A percentile compares a stretch with the other conserved stretches of the same genome.
These are phyloP conservation scores for Cercopithecus mona DNA, from an alignment of 2,113 vertebrate species.

Conservation along the genomic window DNA sequence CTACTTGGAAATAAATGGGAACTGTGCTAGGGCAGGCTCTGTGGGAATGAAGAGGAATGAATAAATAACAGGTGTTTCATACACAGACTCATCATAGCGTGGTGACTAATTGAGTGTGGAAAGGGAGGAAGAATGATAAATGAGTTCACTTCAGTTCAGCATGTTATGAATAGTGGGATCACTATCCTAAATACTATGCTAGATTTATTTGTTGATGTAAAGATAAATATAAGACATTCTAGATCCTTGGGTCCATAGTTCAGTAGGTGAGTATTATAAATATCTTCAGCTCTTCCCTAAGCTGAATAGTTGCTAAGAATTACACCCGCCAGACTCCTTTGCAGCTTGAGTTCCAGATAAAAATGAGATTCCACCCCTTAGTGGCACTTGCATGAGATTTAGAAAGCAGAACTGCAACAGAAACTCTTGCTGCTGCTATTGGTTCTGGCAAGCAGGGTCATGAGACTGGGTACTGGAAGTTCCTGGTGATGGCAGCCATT, in stretches of 20 bases:
- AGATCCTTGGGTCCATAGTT: not conserved
- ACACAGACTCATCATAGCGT: fast-evolving
- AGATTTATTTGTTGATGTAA: not conserved
- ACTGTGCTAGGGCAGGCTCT: not conserved
- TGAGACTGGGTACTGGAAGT: not conserved
- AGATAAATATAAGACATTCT: not conserved
- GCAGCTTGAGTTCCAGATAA: not conserved
- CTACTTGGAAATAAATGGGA: not conserved
- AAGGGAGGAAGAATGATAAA: not conserved
- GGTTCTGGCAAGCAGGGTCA: not conserved
- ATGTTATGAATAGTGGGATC: no score
- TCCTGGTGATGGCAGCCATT: not conserved
- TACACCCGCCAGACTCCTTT: not conserved
- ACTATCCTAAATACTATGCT: not conserved
- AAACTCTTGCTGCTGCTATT: not conserved
- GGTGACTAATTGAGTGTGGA: not conserved
- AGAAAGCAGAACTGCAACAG: not conserved
- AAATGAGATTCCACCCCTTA: not conserved
- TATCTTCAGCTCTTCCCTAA: not conserved
- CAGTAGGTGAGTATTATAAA: not conserved
- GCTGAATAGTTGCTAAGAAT: not conserved
- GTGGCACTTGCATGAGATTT: not conserved
- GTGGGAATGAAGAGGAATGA: not conserved
- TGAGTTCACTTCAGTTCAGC: not conserved
- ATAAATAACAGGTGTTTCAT: not conserved